Base-by-base conservation (phyloP, 2,797 vertebrate species). In the Dallia pectoralis region DNA sequence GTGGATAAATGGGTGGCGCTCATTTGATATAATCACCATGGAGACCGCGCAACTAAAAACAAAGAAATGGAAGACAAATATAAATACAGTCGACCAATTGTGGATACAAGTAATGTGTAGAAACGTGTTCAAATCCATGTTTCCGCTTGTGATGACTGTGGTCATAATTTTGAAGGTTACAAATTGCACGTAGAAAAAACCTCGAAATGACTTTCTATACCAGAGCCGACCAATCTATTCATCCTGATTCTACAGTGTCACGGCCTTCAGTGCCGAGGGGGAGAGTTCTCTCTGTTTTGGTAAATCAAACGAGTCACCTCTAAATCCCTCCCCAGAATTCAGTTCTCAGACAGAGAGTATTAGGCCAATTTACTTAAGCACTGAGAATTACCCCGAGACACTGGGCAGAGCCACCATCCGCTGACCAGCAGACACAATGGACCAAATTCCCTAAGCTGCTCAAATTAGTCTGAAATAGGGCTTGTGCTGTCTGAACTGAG, bases 301-400 rank as follows among this genome's bases (percentile, higher is more conserved):
- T 74, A 75, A 80, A 77, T 73, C 68, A 71, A 81, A 53, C 75
- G 69, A 61, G 32, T 44, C 53, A 19, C 22, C 16, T 47, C n/a
- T 25, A 87, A 91, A 89, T 89, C 88, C 75, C 51, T 80, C 73
- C 32, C 80, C 79, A 73, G 74, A 85, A 73, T 85, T 87, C 74
- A 79, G 82, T 86, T 75, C 83, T 82, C 74, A 88, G 85, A 87
- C 82, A 4, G 61, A 75, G 82, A 48, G 87, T 85, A 86, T 90
- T 89, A 91, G 72, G 83, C 78, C 65, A 63, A 84, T 87, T 88
- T 89, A 87, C 89, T 91, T 89, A 88, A 89, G 76, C 79, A 79
- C 73, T 48, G 22, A 77, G 85, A 88, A 89, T 91, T 91, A 91
- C 84, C 85, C 78, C 85, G 83, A 25, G 84, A 83, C 81, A 86